phyloP scores from a whole-genome alignment of 2,888 invertebrate genomes.

The Diabrotica balteata region DNA sequence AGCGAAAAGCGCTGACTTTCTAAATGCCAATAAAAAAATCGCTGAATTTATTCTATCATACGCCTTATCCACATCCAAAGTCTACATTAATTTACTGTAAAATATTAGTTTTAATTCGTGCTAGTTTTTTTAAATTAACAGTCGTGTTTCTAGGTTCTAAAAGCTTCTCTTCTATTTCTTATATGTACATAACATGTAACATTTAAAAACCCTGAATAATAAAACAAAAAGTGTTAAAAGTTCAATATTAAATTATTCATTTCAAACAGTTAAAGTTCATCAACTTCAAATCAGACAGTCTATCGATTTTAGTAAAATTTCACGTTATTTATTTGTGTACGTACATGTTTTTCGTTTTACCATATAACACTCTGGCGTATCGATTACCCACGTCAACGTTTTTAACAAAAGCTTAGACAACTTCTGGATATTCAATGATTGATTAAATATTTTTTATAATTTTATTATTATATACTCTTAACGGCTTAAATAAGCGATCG shows the following conservation, averaged over 20 bases:
- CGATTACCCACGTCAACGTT: constrained; percentile 11
- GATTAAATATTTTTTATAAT: neutral
- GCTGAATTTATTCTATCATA: no score
- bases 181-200: no score
- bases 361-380: constrained; percentile 8
- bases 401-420: constrained; percentile 7
- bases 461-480: no score
- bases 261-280: constrained; percentile 11
- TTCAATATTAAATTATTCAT: neutral
- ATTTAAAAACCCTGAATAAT: neutral
- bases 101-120: no score
- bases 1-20: no score
- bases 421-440: constrained; percentile 3
- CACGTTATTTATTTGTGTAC: constrained; percentile 12
- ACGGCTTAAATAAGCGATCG: neutral
- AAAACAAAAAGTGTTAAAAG: neutral
- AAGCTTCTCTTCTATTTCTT: no score
- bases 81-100: no score
- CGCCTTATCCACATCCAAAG: no score
- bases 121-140: no score
- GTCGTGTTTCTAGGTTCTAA: no score
- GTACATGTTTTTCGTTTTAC: constrained; percentile 9
- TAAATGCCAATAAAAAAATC: no score
- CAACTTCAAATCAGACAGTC: constrained; percentile 21
- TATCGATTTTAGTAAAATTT: constrained; percentile 20